A percentile compares a stretch with the other conserved stretches of the same genome.
These are phyloP conservation scores for Musca vetustissima DNA, from an alignment of 1,140 invertebrate genomes.

Conservation along the genomic window DNA sequence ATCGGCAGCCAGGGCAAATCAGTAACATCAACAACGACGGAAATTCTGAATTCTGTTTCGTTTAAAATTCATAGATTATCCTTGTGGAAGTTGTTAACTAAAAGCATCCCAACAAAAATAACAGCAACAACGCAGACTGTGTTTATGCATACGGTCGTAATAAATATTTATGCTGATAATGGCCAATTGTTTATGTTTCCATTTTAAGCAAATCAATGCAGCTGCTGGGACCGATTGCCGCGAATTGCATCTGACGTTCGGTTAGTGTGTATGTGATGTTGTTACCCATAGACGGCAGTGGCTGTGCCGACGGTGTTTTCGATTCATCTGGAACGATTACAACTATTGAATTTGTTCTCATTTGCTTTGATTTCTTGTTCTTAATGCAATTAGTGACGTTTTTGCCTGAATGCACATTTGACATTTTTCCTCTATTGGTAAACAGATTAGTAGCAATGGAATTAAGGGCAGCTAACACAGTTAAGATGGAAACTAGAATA, in stretches of 20 bases:
- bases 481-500: too few species aligned
- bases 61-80: too few species aligned
- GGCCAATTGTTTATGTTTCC: neutral
- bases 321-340: neutral
- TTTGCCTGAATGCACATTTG: neutral
- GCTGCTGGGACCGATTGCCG: neutral
- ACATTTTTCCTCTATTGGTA: neutral
- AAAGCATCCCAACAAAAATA: too few species aligned
- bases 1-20: too few species aligned
- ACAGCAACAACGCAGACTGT: too few species aligned
- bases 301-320: neutral
- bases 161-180: conserved; percentile 18
- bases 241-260: neutral
- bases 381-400: conserved; percentile 2
- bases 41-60: too few species aligned
- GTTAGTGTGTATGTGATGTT: neutral
- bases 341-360: neutral
- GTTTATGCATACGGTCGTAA: too few species aligned
- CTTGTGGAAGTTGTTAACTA: too few species aligned
- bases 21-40: too few species aligned
- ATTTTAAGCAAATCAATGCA: neutral
- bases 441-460: too few species aligned
- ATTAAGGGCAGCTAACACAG: too few species aligned
- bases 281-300: neutral
- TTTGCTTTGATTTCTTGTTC: neutral